These are phyloP conservation scores for Gila robusta DNA, from an alignment of 2,797 vertebrate species.

Conservation along the genomic window DNA sequence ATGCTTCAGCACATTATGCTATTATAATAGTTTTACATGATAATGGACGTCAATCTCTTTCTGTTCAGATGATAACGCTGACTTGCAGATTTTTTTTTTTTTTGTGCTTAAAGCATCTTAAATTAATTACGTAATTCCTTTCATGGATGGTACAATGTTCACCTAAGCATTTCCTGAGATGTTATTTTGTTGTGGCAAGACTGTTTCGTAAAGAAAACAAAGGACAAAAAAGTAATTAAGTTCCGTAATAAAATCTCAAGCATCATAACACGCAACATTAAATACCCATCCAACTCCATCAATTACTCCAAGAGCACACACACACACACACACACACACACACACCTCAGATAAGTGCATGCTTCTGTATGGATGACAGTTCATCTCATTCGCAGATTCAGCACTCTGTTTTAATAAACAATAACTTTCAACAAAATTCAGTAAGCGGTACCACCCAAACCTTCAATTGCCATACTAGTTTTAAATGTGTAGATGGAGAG, in stretches of 20 bases:
- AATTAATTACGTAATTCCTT: slow-evolving; percentile 19
- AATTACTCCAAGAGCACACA: slow-evolving; percentile 62
- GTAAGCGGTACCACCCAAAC: neutral
- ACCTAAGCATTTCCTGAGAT: slow-evolving; percentile 48
- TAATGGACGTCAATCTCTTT: neutral
- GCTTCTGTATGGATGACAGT: neutral
- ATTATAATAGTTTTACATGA: neutral
- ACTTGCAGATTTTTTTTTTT: slow-evolving; percentile 6
- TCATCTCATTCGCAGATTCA: slow-evolving; percentile 28
- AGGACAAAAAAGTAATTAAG: slow-evolving; percentile 80
- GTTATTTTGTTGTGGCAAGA: slow-evolving; percentile 66
- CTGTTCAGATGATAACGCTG: slow-evolving; percentile 1
- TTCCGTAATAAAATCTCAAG: slow-evolving; percentile 72
- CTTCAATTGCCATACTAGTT: neutral
- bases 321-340: slow-evolving; percentile 53
- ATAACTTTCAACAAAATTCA: slow-evolving; percentile 19
- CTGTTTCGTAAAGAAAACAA: slow-evolving; percentile 77
- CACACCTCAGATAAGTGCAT: slow-evolving; percentile 40
- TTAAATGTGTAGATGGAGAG: neutral
- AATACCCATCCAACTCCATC: slow-evolving; percentile 73
- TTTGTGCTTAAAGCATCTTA: slow-evolving; percentile 22
- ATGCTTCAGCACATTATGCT: neutral
- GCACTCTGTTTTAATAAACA: slow-evolving; percentile 32
- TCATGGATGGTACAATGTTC: slow-evolving; percentile 31
- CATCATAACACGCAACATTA: slow-evolving; percentile 82